Conservation (phyloP, 2,797 vertebrate species). For the Muscicapa striata region DNA sequence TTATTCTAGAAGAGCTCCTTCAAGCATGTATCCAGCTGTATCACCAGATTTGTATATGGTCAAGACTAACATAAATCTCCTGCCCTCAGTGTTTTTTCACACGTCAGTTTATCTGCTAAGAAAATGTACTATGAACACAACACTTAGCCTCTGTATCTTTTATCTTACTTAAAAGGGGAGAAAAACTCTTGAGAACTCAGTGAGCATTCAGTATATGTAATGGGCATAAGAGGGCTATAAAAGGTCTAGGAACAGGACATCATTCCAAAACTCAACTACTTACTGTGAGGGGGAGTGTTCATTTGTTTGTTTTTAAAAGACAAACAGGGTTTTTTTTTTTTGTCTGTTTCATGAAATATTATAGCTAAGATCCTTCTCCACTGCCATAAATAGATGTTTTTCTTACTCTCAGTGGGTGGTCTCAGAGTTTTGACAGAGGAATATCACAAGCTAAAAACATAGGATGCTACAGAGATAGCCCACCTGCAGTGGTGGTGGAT, state of each 20-base stretch:
- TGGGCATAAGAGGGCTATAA: neutral
- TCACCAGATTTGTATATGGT: neutral
- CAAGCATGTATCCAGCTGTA: neutral
- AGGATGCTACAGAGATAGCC: conserved; percentile 68
- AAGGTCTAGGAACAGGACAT: conserved; percentile 2
- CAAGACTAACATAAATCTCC: conserved; percentile 6
- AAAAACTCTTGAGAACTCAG: conserved; percentile 12
- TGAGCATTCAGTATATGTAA: neutral
- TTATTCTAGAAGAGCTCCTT: neutral
- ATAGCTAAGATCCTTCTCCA: conserved; percentile 55
- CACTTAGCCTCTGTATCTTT: conserved; percentile 4
- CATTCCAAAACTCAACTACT: conserved; percentile 27
- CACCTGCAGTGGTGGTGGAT: conserved; percentile 57
- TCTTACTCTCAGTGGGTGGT: conserved; percentile 73
- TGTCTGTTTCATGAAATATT: conserved; percentile 61
- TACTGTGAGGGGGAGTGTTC: conserved; percentile 25
- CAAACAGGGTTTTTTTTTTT: neutral
- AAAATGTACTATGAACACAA: neutral
- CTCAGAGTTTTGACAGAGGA: conserved; percentile 58
- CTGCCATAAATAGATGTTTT: conserved; percentile 74
- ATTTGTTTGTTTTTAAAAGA: conserved; percentile 65
- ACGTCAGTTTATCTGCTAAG: conserved; percentile 21
- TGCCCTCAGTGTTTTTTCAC: neutral
- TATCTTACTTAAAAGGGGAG: conserved; percentile 39
- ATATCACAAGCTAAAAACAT: conserved; percentile 61